Evolutionary conservation across 2,888 invertebrate genomes (phyloP).

Genomic region (Eustalomyia histrio): DNA sequence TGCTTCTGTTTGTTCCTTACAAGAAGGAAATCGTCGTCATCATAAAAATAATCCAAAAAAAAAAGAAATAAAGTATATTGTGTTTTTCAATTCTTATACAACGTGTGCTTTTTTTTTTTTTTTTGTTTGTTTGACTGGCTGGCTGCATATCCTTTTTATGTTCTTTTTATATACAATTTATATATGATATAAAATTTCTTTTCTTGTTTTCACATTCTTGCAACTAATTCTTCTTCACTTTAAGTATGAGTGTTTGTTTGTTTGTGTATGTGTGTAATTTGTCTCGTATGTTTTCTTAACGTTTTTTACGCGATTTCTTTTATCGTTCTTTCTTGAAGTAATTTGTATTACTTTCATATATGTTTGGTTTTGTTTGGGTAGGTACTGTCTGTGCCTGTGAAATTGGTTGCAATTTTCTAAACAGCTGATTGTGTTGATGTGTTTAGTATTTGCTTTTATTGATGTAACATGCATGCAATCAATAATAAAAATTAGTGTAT

Average conservation of each 20-base stretch:
- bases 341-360: conserved; percentile 32
- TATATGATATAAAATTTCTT: conserved; percentile 24
- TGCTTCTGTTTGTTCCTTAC: conserved; percentile 23
- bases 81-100: conserved; percentile 21
- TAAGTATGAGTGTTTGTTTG: conserved; percentile 50
- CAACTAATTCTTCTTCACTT: conserved; percentile 36
- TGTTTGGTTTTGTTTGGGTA: conserved; percentile 8
- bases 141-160: conserved; percentile 6
- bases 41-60: conserved; percentile 8
- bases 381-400: background rate
- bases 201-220: conserved; percentile 42
- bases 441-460: background rate
- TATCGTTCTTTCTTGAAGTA: conserved; percentile 56
- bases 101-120: conserved; percentile 22
- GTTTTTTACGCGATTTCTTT: conserved; percentile 53
- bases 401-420: conserved; percentile 39
- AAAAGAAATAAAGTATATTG: conserved; percentile 11
- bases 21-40: conserved; percentile 43
- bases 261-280: conserved; percentile 6
- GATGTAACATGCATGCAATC: background rate
- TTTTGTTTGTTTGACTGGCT: conserved; percentile 1
- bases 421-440: conserved; percentile 57
- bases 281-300: conserved; percentile 55
- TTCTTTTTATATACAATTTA: background rate
- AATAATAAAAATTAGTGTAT: background rate